Conservation (phyloP, 2,888 invertebrate genomes). For the Xylophagus ater region DNA sequence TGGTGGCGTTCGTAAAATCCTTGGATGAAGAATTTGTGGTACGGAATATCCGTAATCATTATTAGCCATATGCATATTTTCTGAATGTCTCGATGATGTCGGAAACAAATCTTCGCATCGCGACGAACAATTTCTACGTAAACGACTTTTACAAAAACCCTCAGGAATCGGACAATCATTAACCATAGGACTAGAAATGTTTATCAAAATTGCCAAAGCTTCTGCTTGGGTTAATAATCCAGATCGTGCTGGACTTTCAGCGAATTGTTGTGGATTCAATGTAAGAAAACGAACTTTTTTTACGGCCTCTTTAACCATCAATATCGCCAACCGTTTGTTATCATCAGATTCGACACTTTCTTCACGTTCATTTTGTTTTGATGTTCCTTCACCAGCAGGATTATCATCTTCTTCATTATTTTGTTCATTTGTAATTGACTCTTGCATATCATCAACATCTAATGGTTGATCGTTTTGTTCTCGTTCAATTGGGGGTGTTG, state of each 20-base stretch:
- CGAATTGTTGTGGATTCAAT: conserved; percentile 69
- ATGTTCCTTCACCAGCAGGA: conserved; percentile 15
- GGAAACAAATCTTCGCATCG: conserved; percentile 31
- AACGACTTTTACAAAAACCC: conserved; percentile 52
- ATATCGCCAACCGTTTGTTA: conserved; percentile 28
- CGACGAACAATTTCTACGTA: conserved; percentile 38
- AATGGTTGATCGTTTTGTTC: conserved; percentile 17
- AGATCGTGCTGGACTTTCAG: conserved; percentile 69
- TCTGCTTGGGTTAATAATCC: conserved; percentile 63
- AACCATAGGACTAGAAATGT: conserved; percentile 60
- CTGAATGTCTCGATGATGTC: conserved; percentile 4
- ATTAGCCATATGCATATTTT: not conserved
- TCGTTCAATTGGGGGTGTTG: too few relatives aligned
- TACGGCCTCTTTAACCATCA: conserved; percentile 50
- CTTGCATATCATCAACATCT: conserved; percentile 21
- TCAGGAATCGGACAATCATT: conserved; percentile 59
- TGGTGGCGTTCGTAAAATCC: conserved; percentile 7
- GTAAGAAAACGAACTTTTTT: conserved; percentile 71
- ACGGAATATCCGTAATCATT: not conserved
- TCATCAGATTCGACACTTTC: conserved; percentile 21
- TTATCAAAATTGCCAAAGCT: conserved; percentile 70
- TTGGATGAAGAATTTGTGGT: not conserved
- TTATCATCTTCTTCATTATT: conserved; percentile 23
- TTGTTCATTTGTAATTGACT: conserved; percentile 17
- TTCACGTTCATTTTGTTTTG: conserved; percentile 9